Evolutionary conservation across 1,140 invertebrate species (phyloP).

Genomic region (Sweltsa coloradensis): DNA sequence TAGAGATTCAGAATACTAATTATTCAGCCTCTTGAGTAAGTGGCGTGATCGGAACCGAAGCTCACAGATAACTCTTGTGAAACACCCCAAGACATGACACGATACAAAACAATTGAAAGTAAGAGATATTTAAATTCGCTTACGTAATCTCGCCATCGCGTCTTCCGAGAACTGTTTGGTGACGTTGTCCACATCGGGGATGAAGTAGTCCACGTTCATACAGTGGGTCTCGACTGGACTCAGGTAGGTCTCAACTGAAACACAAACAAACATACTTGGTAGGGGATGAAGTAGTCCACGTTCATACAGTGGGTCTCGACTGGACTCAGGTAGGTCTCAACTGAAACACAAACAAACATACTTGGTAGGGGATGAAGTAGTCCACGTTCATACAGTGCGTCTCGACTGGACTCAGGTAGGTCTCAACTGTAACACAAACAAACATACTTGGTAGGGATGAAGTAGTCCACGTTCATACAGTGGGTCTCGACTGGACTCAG

Average conservation of each 20-base stretch:
- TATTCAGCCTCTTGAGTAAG: too few species aligned
- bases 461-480: constrained; percentile 89
- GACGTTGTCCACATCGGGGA: constrained; percentile 71
- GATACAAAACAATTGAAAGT: too few species aligned
- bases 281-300: constrained; percentile 86
- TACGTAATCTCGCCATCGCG: constrained; percentile 71
- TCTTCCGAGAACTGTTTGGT: constrained; percentile 69
- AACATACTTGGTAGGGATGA: too few species aligned
- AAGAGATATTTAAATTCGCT: constrained; percentile 28
- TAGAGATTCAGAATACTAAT: too few species aligned
- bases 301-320: constrained; percentile 90
- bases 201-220: constrained; percentile 88
- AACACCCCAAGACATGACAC: too few species aligned
- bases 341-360: constrained; percentile 48
- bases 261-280: constrained; percentile 27
- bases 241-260: constrained; percentile 77
- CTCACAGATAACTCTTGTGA: too few species aligned
- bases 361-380: constrained; percentile 86
- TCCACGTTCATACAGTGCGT: constrained; percentile 90
- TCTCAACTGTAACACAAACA: constrained; percentile 57
- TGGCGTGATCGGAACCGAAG: too few species aligned
- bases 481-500: constrained; percentile 86
- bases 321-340: constrained; percentile 79
- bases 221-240: constrained; percentile 90
- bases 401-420: constrained; percentile 83